Evolutionary conservation across 2,797 vertebrate genomes (phyloP), one percentile per base, ranked within the genome.

Genomic region (Echiichthys vipera): DNA sequence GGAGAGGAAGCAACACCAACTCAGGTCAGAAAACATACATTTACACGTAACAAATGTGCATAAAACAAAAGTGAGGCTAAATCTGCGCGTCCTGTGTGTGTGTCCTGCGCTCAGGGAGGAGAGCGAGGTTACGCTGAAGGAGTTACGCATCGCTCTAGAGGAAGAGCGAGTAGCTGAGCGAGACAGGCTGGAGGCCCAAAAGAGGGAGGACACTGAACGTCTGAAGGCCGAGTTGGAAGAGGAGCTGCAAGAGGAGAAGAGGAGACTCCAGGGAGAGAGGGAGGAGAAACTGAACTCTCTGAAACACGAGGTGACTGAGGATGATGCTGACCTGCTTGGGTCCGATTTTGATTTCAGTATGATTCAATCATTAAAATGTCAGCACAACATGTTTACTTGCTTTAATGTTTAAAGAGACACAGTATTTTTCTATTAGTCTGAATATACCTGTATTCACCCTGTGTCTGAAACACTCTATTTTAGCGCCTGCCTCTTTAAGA

Each of bases 141-240:
- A 92, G 34, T 70, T 96, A 0, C 80, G 77, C 29, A 63, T 84
- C 1, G 78, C 94, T 30, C 76, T 95, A 36, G 94, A 96, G 51
- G 87, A 78, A 1, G 89, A 93, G 50, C 87, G 75, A 75, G 75
- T 36, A 1, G 25, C 17, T 0, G 91, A 95, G 51, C 82, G 54
- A 18, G 80, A 90, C 45, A 88, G 37, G 13, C 83, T 96, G 89
- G 86, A 95, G 75, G 83, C 63, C 47, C 77, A 87, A 82, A 93
- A 75, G 85, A 92, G 61, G 80, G 68, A 50, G 18, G 77, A 57
- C 11, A 39, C 95, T 2, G 91, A 95, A n/a, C 84, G 65, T 0
- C 84, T 96, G 65, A 91, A 67, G 90, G 81, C 76, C 17, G 95
- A 96, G 78, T 30, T 84, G 9, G 93, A 96, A 76, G 91, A 90